These are phyloP conservation scores for Caenorhabditis remanei DNA, from an alignment of 1,140 invertebrate species.

Conservation along the genomic window DNA sequence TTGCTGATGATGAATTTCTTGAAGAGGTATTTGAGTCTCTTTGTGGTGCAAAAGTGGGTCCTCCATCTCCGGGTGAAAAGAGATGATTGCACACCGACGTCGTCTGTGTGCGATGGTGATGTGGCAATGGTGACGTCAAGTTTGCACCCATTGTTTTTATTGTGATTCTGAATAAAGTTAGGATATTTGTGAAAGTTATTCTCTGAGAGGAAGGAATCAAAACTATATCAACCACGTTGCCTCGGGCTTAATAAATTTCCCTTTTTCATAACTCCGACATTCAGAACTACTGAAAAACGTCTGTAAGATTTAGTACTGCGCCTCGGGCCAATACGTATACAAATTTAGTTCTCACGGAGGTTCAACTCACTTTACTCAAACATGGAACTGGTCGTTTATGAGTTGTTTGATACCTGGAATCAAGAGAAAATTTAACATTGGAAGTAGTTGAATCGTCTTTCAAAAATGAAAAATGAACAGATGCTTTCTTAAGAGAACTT, in stretches of 20 bases:
- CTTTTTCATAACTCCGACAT: no score
- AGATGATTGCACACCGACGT: conserved; percentile 67
- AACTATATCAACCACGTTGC: no score
- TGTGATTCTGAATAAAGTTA: conserved; percentile 20
- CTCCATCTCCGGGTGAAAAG: conserved; percentile 65
- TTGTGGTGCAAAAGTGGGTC: conserved; percentile 57
- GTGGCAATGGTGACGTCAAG: conserved; percentile 53
- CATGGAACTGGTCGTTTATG: conserved; percentile 43
- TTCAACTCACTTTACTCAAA: conserved; percentile 18
- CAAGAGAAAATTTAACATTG: neutral
- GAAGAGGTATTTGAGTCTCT: conserved; percentile 39
- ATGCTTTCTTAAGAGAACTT: neutral
- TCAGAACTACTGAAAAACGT: no score
- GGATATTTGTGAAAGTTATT: neutral
- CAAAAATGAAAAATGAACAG: conserved; percentile 7
- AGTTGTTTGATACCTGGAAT: conserved; percentile 17
- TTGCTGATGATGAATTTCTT: conserved; percentile 53
- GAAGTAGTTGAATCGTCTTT: neutral
- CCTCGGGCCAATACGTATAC: no score
- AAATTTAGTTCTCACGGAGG: no score
- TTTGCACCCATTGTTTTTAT: conserved; percentile 34
- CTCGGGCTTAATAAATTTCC: no score
- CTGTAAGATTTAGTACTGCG: no score
- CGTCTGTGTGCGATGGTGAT: conserved; percentile 52
- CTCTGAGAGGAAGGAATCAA: neutral